A percentile compares a stretch with the other conserved stretches of the same genome.
Evolutionary conservation across 2,888 invertebrate genomes (phyloP).

Genomic region (Dichetophora obliterata): DNA sequence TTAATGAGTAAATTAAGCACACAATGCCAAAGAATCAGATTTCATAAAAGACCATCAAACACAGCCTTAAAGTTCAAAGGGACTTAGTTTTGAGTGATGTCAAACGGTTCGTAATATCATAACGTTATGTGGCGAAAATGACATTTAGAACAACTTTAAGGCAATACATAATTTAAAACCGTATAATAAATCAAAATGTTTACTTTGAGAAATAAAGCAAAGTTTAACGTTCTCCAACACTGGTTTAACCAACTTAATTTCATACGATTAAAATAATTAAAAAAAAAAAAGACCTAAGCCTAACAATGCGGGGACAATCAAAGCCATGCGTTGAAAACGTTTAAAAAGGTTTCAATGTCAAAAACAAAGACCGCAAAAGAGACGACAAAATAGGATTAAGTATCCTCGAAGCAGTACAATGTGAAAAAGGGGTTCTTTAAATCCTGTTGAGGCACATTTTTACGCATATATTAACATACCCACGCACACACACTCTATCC

Average conservation of each 20-base stretch:
- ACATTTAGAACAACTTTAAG: not conserved
- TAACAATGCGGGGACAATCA: constrained; percentile 17
- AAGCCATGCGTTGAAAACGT: constrained; percentile 16
- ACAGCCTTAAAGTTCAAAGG: not conserved
- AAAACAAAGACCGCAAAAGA: constrained; percentile 38
- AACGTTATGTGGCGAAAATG: not conserved
- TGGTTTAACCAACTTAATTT: not conserved
- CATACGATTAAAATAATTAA: not conserved
- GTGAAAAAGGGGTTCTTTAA: constrained; percentile 14
- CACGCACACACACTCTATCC: not conserved
- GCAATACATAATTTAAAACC: not conserved
- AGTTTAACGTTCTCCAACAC: not conserved
- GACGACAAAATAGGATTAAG: constrained; percentile 29
- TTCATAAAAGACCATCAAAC: not conserved
- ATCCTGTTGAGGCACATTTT: not conserved
- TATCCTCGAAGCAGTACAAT: constrained; percentile 18
- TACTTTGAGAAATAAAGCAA: not conserved
- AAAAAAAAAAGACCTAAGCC: not conserved
- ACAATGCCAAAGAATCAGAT: constrained; percentile 11
- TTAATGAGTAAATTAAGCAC: not conserved
- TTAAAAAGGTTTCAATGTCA: constrained; percentile 41
- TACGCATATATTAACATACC: not conserved
- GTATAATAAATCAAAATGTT: not conserved
- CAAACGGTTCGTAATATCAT: not conserved
- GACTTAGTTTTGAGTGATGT: not conserved